A percentile compares a stretch with the other conserved stretches of the same genome.
Conservation (phyloP, 2,797 vertebrate species). For the Staurois parvus region DNA sequence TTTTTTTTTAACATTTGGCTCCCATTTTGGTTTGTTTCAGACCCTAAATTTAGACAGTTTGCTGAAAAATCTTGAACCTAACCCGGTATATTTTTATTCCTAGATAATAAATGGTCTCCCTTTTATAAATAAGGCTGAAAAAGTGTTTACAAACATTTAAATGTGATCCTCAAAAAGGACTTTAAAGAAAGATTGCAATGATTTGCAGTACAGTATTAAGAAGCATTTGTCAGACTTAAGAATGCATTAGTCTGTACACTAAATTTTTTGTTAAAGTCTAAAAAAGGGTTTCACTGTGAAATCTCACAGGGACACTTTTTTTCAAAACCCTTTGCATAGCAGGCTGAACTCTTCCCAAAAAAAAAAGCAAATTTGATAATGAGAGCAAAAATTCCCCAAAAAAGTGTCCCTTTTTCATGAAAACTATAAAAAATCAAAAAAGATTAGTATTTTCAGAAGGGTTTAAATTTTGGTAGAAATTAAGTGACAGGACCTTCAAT, state of each 20-base stretch:
- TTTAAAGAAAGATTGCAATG: not conserved
- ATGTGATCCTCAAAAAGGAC: no score
- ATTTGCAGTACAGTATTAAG: not conserved
- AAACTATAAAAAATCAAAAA: constrained; percentile 26
- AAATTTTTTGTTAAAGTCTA: not conserved
- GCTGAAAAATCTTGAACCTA: no score
- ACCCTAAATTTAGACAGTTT: no score
- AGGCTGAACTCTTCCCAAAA: constrained; percentile 1
- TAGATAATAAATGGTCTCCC: no score
- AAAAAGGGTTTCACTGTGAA: constrained; percentile 14
- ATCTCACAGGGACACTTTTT: not conserved
- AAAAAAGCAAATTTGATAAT: constrained; percentile 25
- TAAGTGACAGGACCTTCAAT: constrained; percentile 17
- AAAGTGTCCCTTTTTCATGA: constrained; percentile 4
- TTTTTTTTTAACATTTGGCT: no score
- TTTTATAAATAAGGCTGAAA: no score
- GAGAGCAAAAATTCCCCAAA: constrained; percentile 10
- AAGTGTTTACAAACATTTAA: no score
- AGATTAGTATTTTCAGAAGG: constrained; percentile 23
- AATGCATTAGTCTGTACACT: constrained; percentile 2
- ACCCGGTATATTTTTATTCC: no score
- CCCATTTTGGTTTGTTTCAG: no score
- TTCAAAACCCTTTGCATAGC: not conserved
- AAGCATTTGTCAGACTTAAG: not conserved
- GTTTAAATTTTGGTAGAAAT: not conserved